Evolutionary conservation across 2,113 vertebrate species (phyloP), one percentile per base, ranked within the genome.

Genomic region (Rana temporaria): DNA sequence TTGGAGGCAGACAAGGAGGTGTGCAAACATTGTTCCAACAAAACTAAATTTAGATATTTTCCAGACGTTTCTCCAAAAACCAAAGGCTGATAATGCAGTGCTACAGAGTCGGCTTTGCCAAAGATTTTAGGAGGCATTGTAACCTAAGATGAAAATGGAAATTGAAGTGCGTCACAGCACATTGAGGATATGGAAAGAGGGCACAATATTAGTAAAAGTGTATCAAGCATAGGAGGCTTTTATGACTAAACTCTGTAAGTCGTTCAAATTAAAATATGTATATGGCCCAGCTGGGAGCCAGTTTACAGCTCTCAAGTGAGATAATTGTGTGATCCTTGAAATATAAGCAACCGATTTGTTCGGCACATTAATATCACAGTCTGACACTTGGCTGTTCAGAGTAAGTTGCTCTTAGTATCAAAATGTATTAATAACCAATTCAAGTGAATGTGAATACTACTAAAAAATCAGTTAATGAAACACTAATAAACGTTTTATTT

Each of bases 1-100:
- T 82, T 67, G 53, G 80, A 82, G 80, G 74, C 80, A 82, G 80
- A 82, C 80, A 82, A 82, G 62, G 80, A 74, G 80, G 80, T 82
- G 80, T 48, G 80, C 71, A 74, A 82, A 76, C 64, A 68, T 53
- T 60, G 63, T 76, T 83, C 81, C 81, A 83, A 52, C 38, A 24
- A 56, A 76, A 63, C 81, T 75, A 83, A 83, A 83, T 76, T 83
- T 75, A 83, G 69, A 67, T 53, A 68, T 76, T 83, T 75, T 83
- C 72, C 81, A 83, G 81, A 83, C 72, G 38, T 68, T 52, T 55
- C 71, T 83, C 81, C 72, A 83, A 75, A 83, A 83, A 26, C 24
- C 30, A 48, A 66, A 55, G 34, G 63, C 38, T 83, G 81, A 83
- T 76, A 83, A 83, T 75, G 63, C 72, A 83, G 17, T 22, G 72